Evolutionary conservation across 2,888 invertebrate species (phyloP).

Genomic region (Lapara coniferarum): DNA sequence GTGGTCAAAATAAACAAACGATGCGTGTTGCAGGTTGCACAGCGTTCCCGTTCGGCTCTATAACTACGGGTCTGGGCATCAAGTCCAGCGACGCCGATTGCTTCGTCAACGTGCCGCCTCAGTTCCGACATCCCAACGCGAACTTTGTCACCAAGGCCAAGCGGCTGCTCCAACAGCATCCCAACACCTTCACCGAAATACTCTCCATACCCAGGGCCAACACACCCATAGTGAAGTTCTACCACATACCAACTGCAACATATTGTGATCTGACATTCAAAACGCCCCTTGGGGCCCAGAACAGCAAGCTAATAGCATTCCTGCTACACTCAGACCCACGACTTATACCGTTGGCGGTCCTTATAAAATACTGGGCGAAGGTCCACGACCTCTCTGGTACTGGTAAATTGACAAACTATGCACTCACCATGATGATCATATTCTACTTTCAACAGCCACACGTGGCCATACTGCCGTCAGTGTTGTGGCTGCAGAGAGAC

Average conservation of each 20-base stretch:
- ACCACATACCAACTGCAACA: conserved; percentile 84
- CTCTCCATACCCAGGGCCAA: conserved; percentile 87
- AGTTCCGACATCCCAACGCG: conserved; percentile 39
- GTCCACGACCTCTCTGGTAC: conserved; percentile 83
- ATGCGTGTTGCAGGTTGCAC: conserved; percentile 55
- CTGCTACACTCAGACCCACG: conserved; percentile 84
- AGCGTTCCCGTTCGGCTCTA: conserved; percentile 88
- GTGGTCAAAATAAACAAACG: too few species aligned
- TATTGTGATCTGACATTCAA: conserved; percentile 90
- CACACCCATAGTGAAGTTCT: conserved; percentile 91
- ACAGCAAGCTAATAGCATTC: conserved; percentile 86
- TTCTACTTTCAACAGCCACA: conserved; percentile 87
- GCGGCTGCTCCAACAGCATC: conserved; percentile 62
- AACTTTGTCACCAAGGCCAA: conserved; percentile 61
- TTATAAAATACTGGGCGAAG: conserved; percentile 90
- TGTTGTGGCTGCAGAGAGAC: conserved; percentile 75
- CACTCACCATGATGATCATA: conserved; percentile 86
- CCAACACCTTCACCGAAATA: conserved; percentile 79
- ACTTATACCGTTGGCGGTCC: conserved; percentile 84
- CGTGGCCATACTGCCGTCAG: conserved; percentile 80
- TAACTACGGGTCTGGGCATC: conserved; percentile 87
- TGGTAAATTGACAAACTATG: conserved; percentile 87
- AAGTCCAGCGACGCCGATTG: conserved; percentile 89
- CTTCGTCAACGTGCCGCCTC: conserved; percentile 79
- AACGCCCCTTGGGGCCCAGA: conserved; percentile 87